Conservation (phyloP, 92 coral and sea anemone species). For the Phenganax marumi region DNA sequence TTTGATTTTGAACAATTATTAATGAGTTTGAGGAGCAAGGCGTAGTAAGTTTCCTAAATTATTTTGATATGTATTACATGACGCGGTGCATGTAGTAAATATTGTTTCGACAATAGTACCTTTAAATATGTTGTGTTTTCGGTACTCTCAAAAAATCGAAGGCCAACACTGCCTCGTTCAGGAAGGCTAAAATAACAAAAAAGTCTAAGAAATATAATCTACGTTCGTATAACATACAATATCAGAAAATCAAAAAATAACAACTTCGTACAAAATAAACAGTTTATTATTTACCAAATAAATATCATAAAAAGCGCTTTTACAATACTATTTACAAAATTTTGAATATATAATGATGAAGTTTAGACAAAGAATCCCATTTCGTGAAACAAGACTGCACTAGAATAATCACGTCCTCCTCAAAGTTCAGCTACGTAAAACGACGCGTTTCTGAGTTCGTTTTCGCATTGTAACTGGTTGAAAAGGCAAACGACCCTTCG, state of each 20-base stretch:
- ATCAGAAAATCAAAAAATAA: no score
- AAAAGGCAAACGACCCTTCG: no score
- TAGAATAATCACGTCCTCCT: no score
- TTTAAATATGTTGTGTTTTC: conserved; percentile 65
- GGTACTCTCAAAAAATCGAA: conserved; percentile 83
- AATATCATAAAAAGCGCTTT: neutral
- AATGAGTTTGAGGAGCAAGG: neutral
- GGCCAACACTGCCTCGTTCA: conserved; percentile 85
- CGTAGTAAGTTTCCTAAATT: no score
- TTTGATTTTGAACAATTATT: no score
- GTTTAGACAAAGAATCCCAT: no score
- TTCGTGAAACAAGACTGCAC: no score
- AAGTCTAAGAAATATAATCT: neutral
- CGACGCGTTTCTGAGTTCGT: no score
- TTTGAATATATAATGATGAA: neutral
- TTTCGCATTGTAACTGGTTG: no score
- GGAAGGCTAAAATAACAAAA: conserved; percentile 59
- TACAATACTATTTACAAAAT: neutral
- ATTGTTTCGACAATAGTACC: neutral
- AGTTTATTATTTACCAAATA: neutral
- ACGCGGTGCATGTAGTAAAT: neutral
- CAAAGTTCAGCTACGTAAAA: no score
- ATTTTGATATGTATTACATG: no score
- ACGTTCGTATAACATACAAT: neutral
- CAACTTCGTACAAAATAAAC: no score